phyloP scores from a whole-genome alignment of 2,797 vertebrate genomes.

The Catharus ustulatus region DNA sequence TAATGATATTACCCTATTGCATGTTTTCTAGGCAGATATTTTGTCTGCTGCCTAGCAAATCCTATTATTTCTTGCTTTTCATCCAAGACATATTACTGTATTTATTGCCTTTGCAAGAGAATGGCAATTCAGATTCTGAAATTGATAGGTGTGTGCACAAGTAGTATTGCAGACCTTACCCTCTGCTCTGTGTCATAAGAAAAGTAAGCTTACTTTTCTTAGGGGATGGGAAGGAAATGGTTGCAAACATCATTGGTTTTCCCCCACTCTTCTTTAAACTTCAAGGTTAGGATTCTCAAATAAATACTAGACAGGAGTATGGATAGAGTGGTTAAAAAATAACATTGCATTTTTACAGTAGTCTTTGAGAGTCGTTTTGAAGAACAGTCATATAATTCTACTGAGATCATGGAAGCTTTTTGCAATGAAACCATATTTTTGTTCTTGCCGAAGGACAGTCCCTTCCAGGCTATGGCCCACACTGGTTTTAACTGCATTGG shows the following conservation, averaged over 20 bases:
- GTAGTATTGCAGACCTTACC: conserved; percentile 26
- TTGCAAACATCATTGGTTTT: neutral
- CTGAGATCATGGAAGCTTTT: neutral
- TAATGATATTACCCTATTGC: conserved; percentile 1
- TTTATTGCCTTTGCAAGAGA: conserved; percentile 56
- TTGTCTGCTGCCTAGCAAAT: conserved; percentile 11
- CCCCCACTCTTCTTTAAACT: neutral
- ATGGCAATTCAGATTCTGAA: conserved; percentile 51
- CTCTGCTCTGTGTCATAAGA: neutral
- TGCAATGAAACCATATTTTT: neutral
- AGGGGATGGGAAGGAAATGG: neutral
- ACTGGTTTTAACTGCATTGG: neutral
- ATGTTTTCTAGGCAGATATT: neutral
- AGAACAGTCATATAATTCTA: conserved; percentile 10
- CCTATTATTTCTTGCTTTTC: conserved; percentile 50
- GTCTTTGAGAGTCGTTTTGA: neutral
- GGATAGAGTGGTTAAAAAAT: conserved; percentile 8
- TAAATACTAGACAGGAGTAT: neutral
- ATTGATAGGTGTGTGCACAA: conserved; percentile 24
- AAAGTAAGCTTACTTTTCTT: neutral
- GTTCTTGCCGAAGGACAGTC: neutral
- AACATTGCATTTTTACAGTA: neutral
- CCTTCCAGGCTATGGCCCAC: neutral
- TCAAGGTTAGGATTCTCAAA: conserved; percentile 28
- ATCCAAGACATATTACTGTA: conserved; percentile 35